Conservation (phyloP, 2,888 invertebrate genomes). For the Drosophila paranaensis region DNA sequence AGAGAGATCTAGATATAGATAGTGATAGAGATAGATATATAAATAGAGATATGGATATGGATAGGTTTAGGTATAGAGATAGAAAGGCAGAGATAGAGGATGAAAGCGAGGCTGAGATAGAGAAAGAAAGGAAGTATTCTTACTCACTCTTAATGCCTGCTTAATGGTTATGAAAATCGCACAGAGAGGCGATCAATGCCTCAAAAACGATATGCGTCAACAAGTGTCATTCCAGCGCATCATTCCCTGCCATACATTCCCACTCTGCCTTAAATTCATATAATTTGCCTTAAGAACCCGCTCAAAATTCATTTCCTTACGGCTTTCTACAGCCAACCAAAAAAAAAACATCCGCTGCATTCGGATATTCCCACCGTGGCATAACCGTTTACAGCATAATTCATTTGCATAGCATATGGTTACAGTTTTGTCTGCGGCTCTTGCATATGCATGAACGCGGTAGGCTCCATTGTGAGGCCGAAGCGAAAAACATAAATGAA, state of each 20-base stretch:
- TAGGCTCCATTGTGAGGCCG: neutral
- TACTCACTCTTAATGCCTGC: too few species aligned
- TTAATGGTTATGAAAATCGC: too few species aligned
- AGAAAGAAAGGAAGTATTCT: too few species aligned
- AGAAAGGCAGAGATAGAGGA: neutral
- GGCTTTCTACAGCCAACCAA: neutral
- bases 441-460: conserved; percentile 22
- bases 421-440: neutral
- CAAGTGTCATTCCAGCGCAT: neutral
- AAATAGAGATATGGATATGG: too few species aligned
- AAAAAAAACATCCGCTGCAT: neutral
- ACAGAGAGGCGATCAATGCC: neutral
- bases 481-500: neutral
- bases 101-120: neutral
- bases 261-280: neutral
- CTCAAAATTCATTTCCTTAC: neutral
- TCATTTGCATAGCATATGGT: conserved; percentile 23
- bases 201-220: too few species aligned
- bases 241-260: neutral
- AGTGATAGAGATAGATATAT: too few species aligned
- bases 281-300: neutral
- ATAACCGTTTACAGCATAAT: conserved; percentile 2
- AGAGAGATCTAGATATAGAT: too few species aligned
- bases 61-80: too few species aligned
- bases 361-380: conserved; percentile 29